Evolutionary conservation across 2,113 vertebrate species (phyloP).

Genomic region (Phaetusa simplex): DNA sequence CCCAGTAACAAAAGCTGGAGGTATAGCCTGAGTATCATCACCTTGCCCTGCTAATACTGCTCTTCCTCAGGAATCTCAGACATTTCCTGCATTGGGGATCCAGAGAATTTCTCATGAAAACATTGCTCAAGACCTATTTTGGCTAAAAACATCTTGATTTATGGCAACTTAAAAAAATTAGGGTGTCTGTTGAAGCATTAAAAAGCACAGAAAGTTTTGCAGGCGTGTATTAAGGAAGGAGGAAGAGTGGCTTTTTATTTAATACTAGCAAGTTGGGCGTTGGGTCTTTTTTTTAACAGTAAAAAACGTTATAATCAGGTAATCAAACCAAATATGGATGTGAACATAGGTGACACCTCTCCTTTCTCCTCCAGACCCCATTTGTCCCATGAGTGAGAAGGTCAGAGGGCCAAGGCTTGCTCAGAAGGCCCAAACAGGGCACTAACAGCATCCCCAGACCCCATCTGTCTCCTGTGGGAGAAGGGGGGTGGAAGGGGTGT

Average conservation of each 20-base stretch:
- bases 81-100: conserved; percentile 26
- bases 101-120: conserved; percentile 22
- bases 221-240: not conserved
- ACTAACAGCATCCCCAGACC: not conserved
- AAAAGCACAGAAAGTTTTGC: not conserved
- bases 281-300: not conserved
- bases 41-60: not conserved
- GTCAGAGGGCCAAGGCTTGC: not conserved
- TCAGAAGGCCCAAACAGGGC: not conserved
- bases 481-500: not conserved
- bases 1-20: not conserved
- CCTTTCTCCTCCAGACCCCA: not conserved
- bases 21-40: not conserved
- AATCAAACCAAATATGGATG: not conserved
- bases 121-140: conserved; percentile 13
- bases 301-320: not conserved
- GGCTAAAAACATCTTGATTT: conserved; percentile 20
- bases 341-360: not conserved
- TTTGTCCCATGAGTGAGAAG: not conserved
- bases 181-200: not conserved
- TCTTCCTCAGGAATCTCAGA: conserved; percentile 37
- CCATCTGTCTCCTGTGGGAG: rapidly evolving
- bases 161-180: not conserved
- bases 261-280: not conserved
- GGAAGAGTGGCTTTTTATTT: not conserved